A percentile compares a stretch with the other conserved stretches of the same genome.
Evolutionary conservation across 2,113 vertebrate genomes (phyloP).

Genomic region (Peromyscus californicus): DNA sequence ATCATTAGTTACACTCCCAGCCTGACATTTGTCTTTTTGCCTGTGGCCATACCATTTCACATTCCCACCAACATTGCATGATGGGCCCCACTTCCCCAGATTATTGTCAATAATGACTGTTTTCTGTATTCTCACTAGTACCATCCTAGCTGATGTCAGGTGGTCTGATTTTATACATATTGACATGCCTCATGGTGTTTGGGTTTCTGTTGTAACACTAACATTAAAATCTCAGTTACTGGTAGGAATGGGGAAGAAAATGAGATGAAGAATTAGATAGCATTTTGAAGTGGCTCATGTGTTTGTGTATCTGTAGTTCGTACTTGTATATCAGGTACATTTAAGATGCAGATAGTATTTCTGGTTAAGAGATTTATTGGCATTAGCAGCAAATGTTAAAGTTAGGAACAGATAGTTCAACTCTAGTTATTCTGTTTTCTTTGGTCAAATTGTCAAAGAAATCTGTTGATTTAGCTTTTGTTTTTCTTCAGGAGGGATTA

Average conservation of each 20-base stretch:
- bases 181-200: not conserved
- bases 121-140: conserved; percentile 40
- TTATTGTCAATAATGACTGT: not conserved
- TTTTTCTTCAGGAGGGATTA: conserved; percentile 48
- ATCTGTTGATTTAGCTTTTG: conserved; percentile 60
- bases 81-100: not conserved
- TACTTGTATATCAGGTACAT: not conserved
- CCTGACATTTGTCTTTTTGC: not conserved
- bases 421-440: conserved; percentile 58
- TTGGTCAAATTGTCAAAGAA: conserved; percentile 22
- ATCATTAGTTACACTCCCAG: not conserved
- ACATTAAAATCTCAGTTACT: conserved; percentile 37
- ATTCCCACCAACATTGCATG: not conserved
- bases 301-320: not conserved
- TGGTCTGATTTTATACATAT: not conserved
- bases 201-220: not conserved
- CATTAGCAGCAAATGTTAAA: conserved; percentile 40
- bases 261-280: conserved; percentile 9
- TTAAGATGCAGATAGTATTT: not conserved
- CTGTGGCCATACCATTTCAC: not conserved
- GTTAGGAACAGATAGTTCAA: conserved; percentile 11
- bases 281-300: not conserved
- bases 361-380: conserved; percentile 38
- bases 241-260: conserved; percentile 28
- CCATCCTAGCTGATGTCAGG: not conserved